Evolutionary conservation across 2,797 vertebrate species (phyloP).

Genomic region (Myripristis jacobus): DNA sequence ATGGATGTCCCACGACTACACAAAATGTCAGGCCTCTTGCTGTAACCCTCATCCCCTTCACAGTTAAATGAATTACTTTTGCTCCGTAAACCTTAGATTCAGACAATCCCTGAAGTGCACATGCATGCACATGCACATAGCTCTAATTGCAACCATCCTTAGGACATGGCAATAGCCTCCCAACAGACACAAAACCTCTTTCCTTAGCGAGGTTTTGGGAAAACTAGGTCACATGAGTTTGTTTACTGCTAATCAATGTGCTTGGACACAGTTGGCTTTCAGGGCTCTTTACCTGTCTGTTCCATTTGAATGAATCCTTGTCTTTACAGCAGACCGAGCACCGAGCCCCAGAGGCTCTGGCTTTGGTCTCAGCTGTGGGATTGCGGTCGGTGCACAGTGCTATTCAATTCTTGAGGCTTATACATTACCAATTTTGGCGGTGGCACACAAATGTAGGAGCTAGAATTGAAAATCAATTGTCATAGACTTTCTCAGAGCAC

Average conservation of each 20-base stretch:
- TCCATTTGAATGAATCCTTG: constrained; percentile 48
- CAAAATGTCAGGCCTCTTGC: constrained; percentile 6
- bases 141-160: constrained; percentile 35
- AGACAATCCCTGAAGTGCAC: background rate
- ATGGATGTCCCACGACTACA: constrained; percentile 28
- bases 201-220: constrained; percentile 22
- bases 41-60: constrained; percentile 3
- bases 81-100: background rate
- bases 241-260: constrained; percentile 64
- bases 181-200: constrained; percentile 5
- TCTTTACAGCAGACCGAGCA: constrained; percentile 37
- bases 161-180: constrained; percentile 27
- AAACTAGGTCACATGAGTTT: constrained; percentile 64
- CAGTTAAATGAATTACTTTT: constrained; percentile 31
- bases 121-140: background rate
- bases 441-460: background rate
- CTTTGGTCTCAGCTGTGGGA: constrained; percentile 21
- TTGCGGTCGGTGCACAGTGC: background rate
- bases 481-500: constrained; percentile 10
- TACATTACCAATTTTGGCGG: background rate
- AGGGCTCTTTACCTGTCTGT: constrained; percentile 51
- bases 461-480: constrained; percentile 53
- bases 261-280: constrained; percentile 39
- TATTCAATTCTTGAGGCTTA: background rate
- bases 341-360: constrained; percentile 20